Conservation (phyloP, 2,888 invertebrate genomes). For the Polyommatus icarus region DNA sequence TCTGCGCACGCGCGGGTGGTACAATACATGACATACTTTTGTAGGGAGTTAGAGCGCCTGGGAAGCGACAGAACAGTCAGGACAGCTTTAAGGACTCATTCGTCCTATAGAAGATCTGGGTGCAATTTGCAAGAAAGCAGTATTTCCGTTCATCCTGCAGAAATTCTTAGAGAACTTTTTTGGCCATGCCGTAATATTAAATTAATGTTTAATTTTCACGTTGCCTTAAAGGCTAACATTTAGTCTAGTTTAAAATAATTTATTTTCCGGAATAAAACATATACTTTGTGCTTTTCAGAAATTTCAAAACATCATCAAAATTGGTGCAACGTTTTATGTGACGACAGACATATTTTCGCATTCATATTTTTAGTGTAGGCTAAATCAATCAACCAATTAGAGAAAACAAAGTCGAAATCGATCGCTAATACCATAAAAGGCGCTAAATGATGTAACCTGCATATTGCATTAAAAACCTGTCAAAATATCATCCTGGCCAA, state of each 20-base stretch:
- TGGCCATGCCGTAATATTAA: no score
- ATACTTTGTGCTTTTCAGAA: no score
- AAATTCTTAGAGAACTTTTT: no score
- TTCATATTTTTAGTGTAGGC: not conserved
- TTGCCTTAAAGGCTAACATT: no score
- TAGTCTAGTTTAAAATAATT: no score
- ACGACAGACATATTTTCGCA: not conserved
- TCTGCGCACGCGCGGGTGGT: slow-evolving; percentile 61
- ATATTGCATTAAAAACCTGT: slow-evolving; percentile 19
- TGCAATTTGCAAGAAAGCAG: no score
- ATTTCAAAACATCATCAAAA: no score
- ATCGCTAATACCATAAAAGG: not conserved
- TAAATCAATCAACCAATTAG: not conserved
- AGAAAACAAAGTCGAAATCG: not conserved
- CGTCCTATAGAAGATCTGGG: not conserved
- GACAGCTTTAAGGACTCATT: not conserved
- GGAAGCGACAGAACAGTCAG: not conserved
- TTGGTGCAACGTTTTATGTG: no score
- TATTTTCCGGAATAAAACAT: no score
- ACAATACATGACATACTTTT: slow-evolving; percentile 30
- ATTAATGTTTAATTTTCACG: no score
- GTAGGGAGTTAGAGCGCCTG: not conserved
- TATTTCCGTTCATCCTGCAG: no score
- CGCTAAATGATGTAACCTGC: not conserved
- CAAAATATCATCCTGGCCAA: not conserved